Conservation (phyloP, 2,113 vertebrate species). For the Hemicordylus capensis region DNA sequence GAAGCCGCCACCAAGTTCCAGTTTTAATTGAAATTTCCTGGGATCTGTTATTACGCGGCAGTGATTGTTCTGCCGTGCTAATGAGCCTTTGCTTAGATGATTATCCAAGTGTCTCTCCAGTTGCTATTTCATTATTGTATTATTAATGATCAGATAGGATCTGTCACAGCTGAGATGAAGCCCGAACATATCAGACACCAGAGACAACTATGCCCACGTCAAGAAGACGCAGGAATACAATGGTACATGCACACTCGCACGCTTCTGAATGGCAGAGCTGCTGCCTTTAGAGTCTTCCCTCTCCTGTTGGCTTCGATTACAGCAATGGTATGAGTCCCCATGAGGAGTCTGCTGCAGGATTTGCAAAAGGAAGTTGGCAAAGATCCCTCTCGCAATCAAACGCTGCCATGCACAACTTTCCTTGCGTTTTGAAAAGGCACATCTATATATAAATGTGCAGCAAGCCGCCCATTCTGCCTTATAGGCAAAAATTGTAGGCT, state of each 20-base stretch:
- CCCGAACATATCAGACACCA: constrained; percentile 52
- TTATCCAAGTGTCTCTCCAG: constrained; percentile 83
- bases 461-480: not conserved
- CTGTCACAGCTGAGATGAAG: constrained; percentile 70
- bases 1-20: constrained; percentile 78
- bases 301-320: not conserved
- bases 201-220: constrained; percentile 15
- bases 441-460: not conserved
- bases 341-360: not conserved
- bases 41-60: constrained; percentile 81
- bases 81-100: constrained; percentile 81
- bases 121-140: constrained; percentile 79
- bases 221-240: constrained; percentile 29
- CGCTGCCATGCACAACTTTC: not conserved
- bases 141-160: constrained; percentile 82
- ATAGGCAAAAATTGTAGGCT: not conserved
- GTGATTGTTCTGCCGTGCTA: constrained; percentile 78
- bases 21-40: constrained; percentile 85
- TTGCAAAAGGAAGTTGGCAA: not conserved
- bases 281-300: accelerated
- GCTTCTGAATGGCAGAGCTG: not conserved
- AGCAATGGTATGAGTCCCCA: not conserved
- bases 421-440: not conserved
- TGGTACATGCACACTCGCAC: not conserved
- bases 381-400: not conserved